phyloP scores from a whole-genome alignment of 2,113 vertebrate genomes.

The Aphelocoma coerulescens region DNA sequence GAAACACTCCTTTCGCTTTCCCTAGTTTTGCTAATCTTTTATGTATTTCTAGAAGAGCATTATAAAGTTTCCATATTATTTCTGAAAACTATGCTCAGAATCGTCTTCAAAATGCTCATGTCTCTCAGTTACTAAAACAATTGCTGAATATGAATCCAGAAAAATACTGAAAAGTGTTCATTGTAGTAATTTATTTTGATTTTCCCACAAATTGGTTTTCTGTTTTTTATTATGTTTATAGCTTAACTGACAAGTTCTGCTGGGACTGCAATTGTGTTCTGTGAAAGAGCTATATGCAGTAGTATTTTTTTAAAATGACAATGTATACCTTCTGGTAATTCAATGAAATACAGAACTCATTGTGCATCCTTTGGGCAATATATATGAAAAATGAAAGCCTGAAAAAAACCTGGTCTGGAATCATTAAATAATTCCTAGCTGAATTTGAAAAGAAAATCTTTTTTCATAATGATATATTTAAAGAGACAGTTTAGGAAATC shows the following conservation, averaged over 20 bases:
- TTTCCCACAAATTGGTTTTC: not conserved
- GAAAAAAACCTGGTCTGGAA: not conserved
- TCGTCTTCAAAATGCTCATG: not conserved
- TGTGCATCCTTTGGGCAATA: not conserved
- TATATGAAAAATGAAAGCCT: not conserved
- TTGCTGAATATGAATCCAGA: not conserved
- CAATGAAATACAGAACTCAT: not conserved
- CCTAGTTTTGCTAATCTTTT: not conserved
- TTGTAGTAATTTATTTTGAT: not conserved
- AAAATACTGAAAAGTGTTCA: not conserved
- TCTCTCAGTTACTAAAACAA: not conserved
- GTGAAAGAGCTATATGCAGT: not conserved
- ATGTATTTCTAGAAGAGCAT: not conserved
- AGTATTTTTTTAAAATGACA: not conserved
- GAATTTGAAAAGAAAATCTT: not conserved
- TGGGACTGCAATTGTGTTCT: not conserved
- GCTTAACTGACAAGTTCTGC: not conserved
- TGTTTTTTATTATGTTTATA: not conserved
- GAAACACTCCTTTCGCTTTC: not conserved
- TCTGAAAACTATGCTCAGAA: not conserved
- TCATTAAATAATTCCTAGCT: not conserved
- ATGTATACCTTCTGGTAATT: not conserved
- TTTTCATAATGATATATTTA: not conserved
- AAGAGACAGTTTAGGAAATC: not conserved
- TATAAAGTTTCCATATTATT: not conserved